Percentiles rank a stretch among this genome's conserved stretches.
Conservation (phyloP, 2,888 invertebrate genomes). For the Ischnura elegans region DNA sequence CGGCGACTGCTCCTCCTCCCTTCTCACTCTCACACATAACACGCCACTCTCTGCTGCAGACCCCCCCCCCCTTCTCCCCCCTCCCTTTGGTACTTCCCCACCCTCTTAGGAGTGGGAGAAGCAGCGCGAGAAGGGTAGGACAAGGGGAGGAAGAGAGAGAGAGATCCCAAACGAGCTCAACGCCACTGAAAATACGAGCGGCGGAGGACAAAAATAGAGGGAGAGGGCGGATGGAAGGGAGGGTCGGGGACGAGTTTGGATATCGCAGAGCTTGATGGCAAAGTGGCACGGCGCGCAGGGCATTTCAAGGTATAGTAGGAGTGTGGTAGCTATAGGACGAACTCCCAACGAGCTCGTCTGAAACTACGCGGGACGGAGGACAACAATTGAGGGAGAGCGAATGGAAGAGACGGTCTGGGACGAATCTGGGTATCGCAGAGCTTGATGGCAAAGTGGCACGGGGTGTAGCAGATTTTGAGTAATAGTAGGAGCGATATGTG, state of each 20-base stretch:
- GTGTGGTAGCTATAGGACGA: no score
- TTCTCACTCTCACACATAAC: neutral
- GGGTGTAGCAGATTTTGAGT: no score
- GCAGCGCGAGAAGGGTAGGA: slow-evolving; percentile 61
- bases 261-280: no score
- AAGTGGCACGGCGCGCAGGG: no score
- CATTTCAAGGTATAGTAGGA: no score
- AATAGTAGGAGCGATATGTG: no score
- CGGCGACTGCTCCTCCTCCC: neutral
- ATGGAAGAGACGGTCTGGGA: slow-evolving; percentile 65
- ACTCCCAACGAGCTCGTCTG: no score
- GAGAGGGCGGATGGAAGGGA: neutral
- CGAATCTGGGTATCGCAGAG: no score
- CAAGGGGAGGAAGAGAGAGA: slow-evolving; percentile 67
- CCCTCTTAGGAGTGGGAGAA: neutral
- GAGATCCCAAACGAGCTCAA: slow-evolving; percentile 34
- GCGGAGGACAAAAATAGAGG: slow-evolving; percentile 26
- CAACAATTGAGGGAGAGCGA: slow-evolving; percentile 2
- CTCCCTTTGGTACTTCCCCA: neutral
- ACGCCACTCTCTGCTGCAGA: no score
- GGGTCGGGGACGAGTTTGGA: neutral
- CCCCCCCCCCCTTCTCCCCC: neutral
- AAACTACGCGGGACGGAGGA: no score
- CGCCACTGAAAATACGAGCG: slow-evolving; percentile 42
- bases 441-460: no score